These are phyloP conservation scores for Ooceraea biroi DNA, from an alignment of 1,140 invertebrate species.

Conservation along the genomic window DNA sequence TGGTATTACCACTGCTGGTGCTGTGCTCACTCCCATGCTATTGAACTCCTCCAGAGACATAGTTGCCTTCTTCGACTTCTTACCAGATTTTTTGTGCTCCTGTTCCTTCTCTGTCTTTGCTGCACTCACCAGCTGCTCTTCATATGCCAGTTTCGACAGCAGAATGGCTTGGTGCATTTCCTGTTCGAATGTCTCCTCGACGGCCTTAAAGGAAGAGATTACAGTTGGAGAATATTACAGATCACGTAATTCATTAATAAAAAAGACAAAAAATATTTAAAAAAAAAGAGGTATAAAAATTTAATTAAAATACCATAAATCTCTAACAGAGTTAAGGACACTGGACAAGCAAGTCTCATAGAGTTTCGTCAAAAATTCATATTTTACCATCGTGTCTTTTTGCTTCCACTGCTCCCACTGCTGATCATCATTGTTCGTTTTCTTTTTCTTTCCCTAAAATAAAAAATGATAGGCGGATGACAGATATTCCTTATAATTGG, in stretches of 20 bases:
- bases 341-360: too few species aligned
- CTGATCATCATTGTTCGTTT: constrained; percentile 78
- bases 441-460: constrained; percentile 77
- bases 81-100: constrained; percentile 84
- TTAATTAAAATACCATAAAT: not conserved
- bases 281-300: not conserved
- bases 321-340: not conserved
- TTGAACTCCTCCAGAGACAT: constrained; percentile 89
- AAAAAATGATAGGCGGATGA: too few species aligned
- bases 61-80: constrained; percentile 87
- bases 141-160: constrained; percentile 88
- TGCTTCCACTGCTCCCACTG: constrained; percentile 87
- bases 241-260: constrained; percentile 15
- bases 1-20: constrained; percentile 32
- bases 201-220: constrained; percentile 82
- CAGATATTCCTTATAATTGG: too few species aligned
- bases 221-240: constrained; percentile 55
- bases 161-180: constrained; percentile 88
- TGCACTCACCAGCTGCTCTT: constrained; percentile 85
- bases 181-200: constrained; percentile 87
- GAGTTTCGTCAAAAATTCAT: constrained; percentile 15
- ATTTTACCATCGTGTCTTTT: constrained; percentile 84
- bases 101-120: constrained; percentile 80
- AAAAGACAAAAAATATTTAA: not conserved
- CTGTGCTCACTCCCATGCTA: constrained; percentile 66